Evolutionary conservation across 2,888 invertebrate species (phyloP), one percentile per base, ranked within the genome.

Genomic region (Mamestra brassicae): DNA sequence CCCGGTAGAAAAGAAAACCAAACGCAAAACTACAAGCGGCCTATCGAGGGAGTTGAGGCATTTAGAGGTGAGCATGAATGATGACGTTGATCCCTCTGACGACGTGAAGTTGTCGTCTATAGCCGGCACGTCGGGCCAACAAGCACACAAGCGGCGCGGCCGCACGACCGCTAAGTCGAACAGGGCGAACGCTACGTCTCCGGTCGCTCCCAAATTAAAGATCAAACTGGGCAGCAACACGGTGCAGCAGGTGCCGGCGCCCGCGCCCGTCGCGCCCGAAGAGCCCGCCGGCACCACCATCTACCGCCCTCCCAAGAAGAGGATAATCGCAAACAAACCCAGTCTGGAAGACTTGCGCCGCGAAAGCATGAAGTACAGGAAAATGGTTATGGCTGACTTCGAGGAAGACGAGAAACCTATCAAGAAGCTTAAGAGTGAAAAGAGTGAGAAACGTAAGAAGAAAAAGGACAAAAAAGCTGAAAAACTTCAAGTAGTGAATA

Each of bases 361-460:
- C 3, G 98, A 98, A 89, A 98, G 98, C 87, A 98, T 99, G 98
- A 98, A 98, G 90, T 99, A 97, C 93, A 97, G 99, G 26, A 97
- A 98, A 81, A 97, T 97, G 97, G 98, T 99, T 4, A 98, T 98
- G 98, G 98, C 98, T 6, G 98, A 98, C 89, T 98, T 98, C 89
- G 98, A 98, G 77, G 97, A 97, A 86, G 97, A 97, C 83, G 98
- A 98, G 85, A 97, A 97, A 26, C 96, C 97, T 84, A 94, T 96
- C 85, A 91, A 91, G 86, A 94, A 95, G 91, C 91, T 94, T 74
- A 95, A 95, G 76, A 93, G 94, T 81, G 95, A 96, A 84, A 82
- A 82, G 55, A 82, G 82, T 83, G 83, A 95, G 83, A 95, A 94
- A 87, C 93, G 94, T 50, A 96, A 96, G 92, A 95, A 95, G 93